Percentiles rank a stretch among this genome's conserved stretches.
Evolutionary conservation across 2,888 invertebrate genomes (phyloP).

Genomic region (Caenorhabditis sinica): DNA sequence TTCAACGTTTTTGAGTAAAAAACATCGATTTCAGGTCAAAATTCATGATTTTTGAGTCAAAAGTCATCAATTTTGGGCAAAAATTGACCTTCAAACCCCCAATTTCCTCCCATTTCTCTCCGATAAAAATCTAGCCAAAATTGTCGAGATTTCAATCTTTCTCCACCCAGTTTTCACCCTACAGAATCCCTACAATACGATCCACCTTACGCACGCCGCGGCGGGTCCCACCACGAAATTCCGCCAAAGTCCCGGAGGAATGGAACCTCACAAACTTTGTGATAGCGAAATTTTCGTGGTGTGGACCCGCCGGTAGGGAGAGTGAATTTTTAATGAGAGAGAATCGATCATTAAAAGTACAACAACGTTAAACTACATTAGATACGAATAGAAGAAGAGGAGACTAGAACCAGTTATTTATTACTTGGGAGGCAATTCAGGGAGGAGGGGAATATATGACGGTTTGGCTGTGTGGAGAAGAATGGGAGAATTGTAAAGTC

Average conservation of each 20-base stretch:
- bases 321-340: background rate
- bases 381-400: background rate
- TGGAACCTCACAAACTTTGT: background rate
- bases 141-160: no score
- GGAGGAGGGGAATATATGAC: background rate
- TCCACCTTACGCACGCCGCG: slow-evolving; percentile 49
- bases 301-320: slow-evolving; percentile 39
- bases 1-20: no score
- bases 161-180: no score
- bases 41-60: background rate
- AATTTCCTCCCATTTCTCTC: background rate
- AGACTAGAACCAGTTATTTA: slow-evolving; percentile 1
- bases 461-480: background rate
- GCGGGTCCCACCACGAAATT: slow-evolving; percentile 51
- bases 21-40: background rate
- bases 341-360: no score
- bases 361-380: slow-evolving; percentile 16
- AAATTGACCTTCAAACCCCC: background rate
- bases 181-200: no score
- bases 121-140: background rate
- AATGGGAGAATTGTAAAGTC: slow-evolving; percentile 7
- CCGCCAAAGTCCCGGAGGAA: background rate
- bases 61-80: background rate
- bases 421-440: no score
- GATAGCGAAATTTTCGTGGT: slow-evolving; percentile 31